These are phyloP conservation scores for Idris sp. DNA, from an alignment of 1,140 invertebrate species.

Conservation along the genomic window DNA sequence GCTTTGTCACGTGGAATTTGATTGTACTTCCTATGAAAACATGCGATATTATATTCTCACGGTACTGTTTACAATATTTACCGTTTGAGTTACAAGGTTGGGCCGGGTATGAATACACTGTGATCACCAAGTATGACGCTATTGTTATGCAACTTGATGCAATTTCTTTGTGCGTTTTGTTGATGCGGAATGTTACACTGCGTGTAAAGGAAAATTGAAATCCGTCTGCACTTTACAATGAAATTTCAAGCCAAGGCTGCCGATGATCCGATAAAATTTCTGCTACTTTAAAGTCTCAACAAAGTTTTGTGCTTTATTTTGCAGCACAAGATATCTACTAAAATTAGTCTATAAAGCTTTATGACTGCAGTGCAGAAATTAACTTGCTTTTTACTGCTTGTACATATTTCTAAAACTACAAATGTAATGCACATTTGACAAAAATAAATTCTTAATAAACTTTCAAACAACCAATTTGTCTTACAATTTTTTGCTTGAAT, in stretches of 20 bases:
- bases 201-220: conserved; percentile 5
- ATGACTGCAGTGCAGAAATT: conserved; percentile 31
- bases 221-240: background rate
- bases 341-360: too few species aligned
- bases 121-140: conserved; percentile 35
- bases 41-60: conserved; percentile 27
- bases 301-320: too few species aligned
- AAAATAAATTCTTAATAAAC: too few species aligned
- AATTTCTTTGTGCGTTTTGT: conserved; percentile 28
- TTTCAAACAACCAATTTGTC: too few species aligned
- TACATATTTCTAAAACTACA: conserved; percentile 41
- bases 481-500: too few species aligned
- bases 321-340: too few species aligned
- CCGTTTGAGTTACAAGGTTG: conserved; percentile 31
- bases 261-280: too few species aligned
- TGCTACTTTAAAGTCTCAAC: too few species aligned
- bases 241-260: background rate
- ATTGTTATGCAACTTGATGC: conserved; percentile 38
- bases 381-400: conserved; percentile 40
- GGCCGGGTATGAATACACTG: conserved; percentile 14
- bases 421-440: conserved; percentile 27
- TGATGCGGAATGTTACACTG: background rate
- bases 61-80: conserved; percentile 44
- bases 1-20: conserved; percentile 16
- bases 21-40: conserved; percentile 13